Percentiles rank a stretch among this genome's conserved stretches.
phyloP scores from a whole-genome alignment of 1,140 invertebrate species.

The Cotesia typhae region DNA sequence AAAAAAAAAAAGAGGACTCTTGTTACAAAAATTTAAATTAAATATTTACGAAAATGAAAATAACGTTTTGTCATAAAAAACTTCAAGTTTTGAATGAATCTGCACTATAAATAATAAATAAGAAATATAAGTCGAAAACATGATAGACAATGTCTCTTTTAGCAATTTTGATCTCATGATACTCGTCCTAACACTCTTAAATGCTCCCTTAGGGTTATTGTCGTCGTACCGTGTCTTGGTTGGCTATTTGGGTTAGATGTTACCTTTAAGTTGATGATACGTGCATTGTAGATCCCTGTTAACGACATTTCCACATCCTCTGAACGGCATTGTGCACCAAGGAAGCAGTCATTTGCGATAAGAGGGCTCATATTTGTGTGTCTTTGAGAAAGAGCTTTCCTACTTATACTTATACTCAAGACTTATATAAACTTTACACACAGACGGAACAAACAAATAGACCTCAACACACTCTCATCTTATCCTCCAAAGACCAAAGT shows the following conservation, averaged over 20 bases:
- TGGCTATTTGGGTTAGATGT: conserved; percentile 18
- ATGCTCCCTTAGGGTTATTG: conserved; percentile 19
- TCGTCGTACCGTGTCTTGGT: not conserved
- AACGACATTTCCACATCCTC: conserved; percentile 50
- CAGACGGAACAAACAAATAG: not conserved
- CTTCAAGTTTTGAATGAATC: not conserved
- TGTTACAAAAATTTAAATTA: no score
- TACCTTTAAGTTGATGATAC: not conserved
- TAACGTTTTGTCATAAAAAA: no score
- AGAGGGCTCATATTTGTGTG: conserved; percentile 51
- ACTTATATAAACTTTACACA: not conserved
- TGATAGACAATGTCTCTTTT: not conserved
- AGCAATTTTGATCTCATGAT: not conserved
- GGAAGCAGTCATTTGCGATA: conserved; percentile 64
- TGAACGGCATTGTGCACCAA: conserved; percentile 59
- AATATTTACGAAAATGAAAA: no score
- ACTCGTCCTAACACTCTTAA: not conserved
- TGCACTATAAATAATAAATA: no score
- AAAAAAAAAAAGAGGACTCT: no score
- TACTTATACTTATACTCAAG: not conserved
- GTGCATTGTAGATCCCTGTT: conserved; percentile 19
- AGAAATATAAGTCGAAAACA: not conserved
- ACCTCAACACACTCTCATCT: not conserved
- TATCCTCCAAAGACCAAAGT: no score
- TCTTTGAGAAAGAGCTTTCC: conserved; percentile 27